phyloP scores from a whole-genome alignment of 2,888 invertebrate species.

The Cephonodes hylas region DNA sequence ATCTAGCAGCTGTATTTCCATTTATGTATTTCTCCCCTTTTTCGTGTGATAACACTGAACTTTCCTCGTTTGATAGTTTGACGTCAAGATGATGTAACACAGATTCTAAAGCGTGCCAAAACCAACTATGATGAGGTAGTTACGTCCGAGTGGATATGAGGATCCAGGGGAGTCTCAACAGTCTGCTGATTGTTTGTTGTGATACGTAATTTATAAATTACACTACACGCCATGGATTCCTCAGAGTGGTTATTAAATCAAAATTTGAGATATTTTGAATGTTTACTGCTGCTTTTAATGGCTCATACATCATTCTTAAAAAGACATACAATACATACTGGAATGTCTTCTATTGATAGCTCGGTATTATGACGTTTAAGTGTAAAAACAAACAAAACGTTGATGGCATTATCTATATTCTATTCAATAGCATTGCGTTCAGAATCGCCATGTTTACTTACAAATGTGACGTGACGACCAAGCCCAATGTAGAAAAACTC shows the following conservation, averaged over 20 bases:
- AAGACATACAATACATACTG: neutral
- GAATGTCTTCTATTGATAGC: neutral
- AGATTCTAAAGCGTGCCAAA: conserved; percentile 62
- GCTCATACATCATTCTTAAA: no score
- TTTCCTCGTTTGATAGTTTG: conserved; percentile 59
- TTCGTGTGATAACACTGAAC: conserved; percentile 44
- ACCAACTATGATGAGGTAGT: conserved; percentile 43
- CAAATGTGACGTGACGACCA: neutral
- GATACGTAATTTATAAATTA: neutral
- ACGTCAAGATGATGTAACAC: conserved; percentile 74
- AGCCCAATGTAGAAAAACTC: neutral
- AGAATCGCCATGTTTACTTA: neutral
- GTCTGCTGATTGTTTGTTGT: neutral
- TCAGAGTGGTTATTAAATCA: neutral
- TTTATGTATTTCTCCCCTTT: conserved; percentile 39
- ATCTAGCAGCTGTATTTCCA: conserved; percentile 59
- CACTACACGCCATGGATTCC: no score
- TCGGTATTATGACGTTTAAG: neutral
- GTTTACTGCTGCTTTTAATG: neutral
- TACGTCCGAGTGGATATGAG: conserved; percentile 25
- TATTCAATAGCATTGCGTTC: neutral
- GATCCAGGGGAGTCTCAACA: neutral
- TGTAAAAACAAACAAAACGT: neutral
- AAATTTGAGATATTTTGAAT: neutral
- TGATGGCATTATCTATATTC: neutral